These are phyloP conservation scores for Cheilosia urbana DNA, from an alignment of 2,888 invertebrate species.

Conservation along the genomic window DNA sequence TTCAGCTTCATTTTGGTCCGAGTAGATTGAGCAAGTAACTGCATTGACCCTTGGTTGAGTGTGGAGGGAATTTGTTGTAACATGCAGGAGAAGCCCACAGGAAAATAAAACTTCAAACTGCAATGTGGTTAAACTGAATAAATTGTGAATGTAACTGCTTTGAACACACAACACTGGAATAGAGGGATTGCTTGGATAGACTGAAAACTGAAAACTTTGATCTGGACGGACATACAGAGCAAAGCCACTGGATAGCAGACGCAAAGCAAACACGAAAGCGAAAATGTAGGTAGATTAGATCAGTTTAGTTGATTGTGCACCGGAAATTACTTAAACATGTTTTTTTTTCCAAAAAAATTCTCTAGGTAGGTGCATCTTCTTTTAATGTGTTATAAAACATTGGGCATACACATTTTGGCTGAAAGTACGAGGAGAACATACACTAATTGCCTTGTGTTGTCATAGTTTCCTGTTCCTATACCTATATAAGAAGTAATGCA, in stretches of 20 bases:
- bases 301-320: slow-evolving; percentile 24
- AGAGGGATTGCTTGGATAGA: not conserved
- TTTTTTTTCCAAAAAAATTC: not conserved
- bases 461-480: no score
- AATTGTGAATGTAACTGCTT: slow-evolving; percentile 56
- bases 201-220: not conserved
- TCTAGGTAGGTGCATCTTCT: not conserved
- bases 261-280: slow-evolving; percentile 6
- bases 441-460: no score
- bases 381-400: not conserved
- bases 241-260: not conserved
- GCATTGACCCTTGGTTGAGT: slow-evolving; percentile 42
- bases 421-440: not conserved
- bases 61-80: slow-evolving; percentile 21
- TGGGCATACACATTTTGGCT: no score
- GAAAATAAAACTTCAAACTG: slow-evolving; percentile 64
- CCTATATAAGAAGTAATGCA: no score
- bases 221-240: no score
- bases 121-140: slow-evolving; percentile 65
- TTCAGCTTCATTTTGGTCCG: slow-evolving; percentile 20
- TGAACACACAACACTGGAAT: slow-evolving; percentile 4
- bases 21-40: slow-evolving; percentile 25
- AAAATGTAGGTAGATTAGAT: slow-evolving; percentile 16
- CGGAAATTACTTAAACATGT: slow-evolving; percentile 15
- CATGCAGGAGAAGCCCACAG: slow-evolving; percentile 28